phyloP scores from a whole-genome alignment of 2,113 vertebrate genomes.

The Aegotheles bennettii region DNA sequence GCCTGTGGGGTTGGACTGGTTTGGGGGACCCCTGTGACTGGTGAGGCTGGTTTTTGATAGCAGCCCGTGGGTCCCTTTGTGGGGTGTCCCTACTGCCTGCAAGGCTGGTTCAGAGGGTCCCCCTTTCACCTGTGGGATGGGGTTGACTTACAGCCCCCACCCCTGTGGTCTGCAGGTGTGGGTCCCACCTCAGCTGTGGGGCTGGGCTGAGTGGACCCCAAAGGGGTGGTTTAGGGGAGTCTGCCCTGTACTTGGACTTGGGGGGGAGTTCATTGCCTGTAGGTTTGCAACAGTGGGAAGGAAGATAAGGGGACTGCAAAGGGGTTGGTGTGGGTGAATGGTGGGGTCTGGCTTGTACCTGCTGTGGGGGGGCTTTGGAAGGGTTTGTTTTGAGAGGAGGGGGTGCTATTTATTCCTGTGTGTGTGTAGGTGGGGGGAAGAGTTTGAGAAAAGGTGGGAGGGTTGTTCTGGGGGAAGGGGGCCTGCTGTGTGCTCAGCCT shows the following conservation, averaged over 20 bases:
- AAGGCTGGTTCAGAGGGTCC: neutral
- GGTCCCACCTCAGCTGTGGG: too few species aligned
- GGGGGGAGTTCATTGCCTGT: neutral
- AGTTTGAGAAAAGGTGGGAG: neutral
- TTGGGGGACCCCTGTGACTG: neutral
- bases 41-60: too few species aligned
- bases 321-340: neutral
- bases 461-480: neutral
- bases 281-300: neutral
- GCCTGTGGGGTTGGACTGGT: neutral
- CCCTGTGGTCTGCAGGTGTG: neutral
- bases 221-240: neutral
- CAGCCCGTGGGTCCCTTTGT: neutral
- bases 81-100: neutral
- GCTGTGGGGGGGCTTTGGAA: too few species aligned
- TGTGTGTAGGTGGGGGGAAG: fast-evolving
- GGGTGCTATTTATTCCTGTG: fast-evolving
- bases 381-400: neutral
- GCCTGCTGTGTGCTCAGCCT: neutral
- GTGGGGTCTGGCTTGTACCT: neutral
- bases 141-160: neutral
- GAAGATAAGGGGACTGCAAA: neutral
- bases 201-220: neutral
- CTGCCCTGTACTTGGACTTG: too few species aligned
- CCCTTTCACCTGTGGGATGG: neutral